Evolutionary conservation across 37 sponge, comb jelly and placozoan species (phyloP).

Genomic region (Ephydatia muelleri): DNA sequence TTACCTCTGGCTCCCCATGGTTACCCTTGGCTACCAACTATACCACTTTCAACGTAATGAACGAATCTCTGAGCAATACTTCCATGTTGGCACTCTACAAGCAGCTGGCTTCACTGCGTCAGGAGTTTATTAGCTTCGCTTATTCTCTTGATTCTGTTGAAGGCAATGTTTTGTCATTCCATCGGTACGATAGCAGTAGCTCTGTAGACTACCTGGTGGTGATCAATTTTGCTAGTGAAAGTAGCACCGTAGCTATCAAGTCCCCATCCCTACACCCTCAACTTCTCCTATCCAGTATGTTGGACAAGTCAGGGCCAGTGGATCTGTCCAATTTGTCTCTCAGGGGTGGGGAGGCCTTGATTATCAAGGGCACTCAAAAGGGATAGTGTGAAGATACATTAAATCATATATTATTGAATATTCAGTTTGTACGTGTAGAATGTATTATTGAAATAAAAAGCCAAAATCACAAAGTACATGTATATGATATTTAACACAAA

Average conservation of each 20-base stretch:
- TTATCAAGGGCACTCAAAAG: constrained; percentile 14
- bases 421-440: neutral
- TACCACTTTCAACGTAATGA: constrained; percentile 55
- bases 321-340: constrained; percentile 7
- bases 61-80: constrained; percentile 27
- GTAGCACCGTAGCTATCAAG: constrained; percentile 5
- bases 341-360: constrained; percentile 39
- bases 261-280: neutral
- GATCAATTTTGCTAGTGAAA: constrained; percentile 53
- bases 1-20: constrained; percentile 70
- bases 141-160: constrained; percentile 20
- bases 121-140: constrained; percentile 20
- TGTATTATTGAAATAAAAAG: too few species aligned
- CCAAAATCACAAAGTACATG: too few species aligned
- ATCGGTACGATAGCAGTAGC: constrained; percentile 33
- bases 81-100: constrained; percentile 68
- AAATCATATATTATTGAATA: neutral
- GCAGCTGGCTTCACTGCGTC: constrained; percentile 43
- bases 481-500: neutral
- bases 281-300: constrained; percentile 10
- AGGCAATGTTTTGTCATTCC: constrained; percentile 48
- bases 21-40: constrained; percentile 77
- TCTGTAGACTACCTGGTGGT: constrained; percentile 37
- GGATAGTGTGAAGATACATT: neutral
- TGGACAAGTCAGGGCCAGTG: constrained; percentile 10